Evolutionary conservation across 1,140 invertebrate genomes (phyloP), one percentile per base, ranked within the genome.

Genomic region (Drosophila chauvacae): DNA sequence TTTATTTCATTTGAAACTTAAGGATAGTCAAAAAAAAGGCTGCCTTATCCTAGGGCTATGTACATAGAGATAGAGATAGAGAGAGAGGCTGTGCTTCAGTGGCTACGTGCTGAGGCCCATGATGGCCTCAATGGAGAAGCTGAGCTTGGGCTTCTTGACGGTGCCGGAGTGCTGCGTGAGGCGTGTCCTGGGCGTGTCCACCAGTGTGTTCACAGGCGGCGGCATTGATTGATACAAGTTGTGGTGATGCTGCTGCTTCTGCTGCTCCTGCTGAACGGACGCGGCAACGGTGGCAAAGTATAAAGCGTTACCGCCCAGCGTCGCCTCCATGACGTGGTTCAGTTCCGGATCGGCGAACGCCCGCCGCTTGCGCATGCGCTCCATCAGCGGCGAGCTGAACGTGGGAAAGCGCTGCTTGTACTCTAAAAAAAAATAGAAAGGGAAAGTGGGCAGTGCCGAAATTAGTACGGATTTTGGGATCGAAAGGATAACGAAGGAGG

Each of bases 111-210:
- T 93, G 6, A 94, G 92, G 14, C 94, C 94, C 69, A 94, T 94
- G 69, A 94, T 94, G n/a, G 94, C 94, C 78, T 94, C 94, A 20
- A 94, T 94, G 35, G 94, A 94, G 80, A 94, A 94, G 28, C 94
- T 94, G 62, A 94, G 72, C 91, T 92, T 94, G 85, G 78, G 93
- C 91, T 78, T 93, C 77, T 77, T 90, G 70, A 60, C 47, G 48
- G 26, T 53, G 41, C 16, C 37, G 39, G 86, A 39, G 51, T 23
- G 20, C 18, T 16, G 33, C 14, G 7, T 23, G 3, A 33, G n/a
- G 28, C 33, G 33, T 55, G 33, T 55, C 35, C 53, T 41, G 62
- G 69, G 37, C 37, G 47, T 62, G n/a, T n/a, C 92, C n/a, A 55
- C 88, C 13, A 91, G 81, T 16, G 92, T 73, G 58, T 39, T 45